Evolutionary conservation across 2,113 vertebrate genomes (phyloP), one percentile per base, ranked within the genome.

Genomic region (Centropus bengalensis): DNA sequence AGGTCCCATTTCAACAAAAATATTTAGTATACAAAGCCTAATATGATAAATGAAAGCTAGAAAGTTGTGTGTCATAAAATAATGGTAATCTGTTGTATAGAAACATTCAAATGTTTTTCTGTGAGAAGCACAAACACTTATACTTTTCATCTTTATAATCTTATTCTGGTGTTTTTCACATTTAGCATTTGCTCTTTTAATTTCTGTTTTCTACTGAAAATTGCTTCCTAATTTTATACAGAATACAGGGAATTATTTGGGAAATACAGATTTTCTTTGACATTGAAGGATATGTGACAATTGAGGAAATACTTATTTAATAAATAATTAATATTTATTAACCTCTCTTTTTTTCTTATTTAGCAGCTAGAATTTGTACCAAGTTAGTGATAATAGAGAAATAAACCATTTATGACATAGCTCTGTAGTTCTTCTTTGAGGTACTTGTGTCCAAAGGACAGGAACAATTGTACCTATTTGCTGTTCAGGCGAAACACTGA

Each of bases 261-360:
- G 67, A 45, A 89, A 62, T 45, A 49, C 19, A 47, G 6, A 49
- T 82, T 90, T 89, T 78, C 85, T 60, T 89, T 96, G 49, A 49
- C 82, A 42, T 79, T 82, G 82, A n/a, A 74, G 22, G 40, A 77
- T 80, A 60, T 1, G 52, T 16, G 33, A 30, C 75, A 91, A 78
- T 67, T 86, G 88, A 93, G 59, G 64, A 83, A 94, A 86, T 67
- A 96, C 70, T 89, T 63, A 55, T 82, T 95, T 86, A 16, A 86
- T 67, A 32, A 95, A 89, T 71, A 91, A 92, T 91, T 88, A 82
- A 75, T 55, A 74, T 70, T 89, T 94, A 66, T 83, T 79, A 74
- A 20, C 14, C 9, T 49, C 42, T 90, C 16, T 40, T 45, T 36
- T 36, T 88, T 93, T 93, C 82, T 95, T 40, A 76, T 32, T 87